Evolutionary conservation across 2,888 invertebrate species (phyloP), one percentile per base, ranked within the genome.

Genomic region (Palloptera scutellata): DNA sequence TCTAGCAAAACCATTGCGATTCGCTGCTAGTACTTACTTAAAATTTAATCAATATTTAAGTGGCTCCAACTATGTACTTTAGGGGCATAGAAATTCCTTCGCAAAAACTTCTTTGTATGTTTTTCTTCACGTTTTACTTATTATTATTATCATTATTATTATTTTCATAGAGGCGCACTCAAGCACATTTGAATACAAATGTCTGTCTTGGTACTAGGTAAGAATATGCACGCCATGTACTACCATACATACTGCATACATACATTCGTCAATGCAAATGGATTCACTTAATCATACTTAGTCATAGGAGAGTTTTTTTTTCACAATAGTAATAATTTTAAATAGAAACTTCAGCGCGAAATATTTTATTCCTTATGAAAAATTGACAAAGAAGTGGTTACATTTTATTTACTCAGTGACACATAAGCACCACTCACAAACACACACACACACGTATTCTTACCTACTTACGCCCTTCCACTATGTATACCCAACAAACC

Each of bases 351-450:
- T 48, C 48, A 48, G 52, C 20, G 13, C 13, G 41, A 53, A 52
- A 42, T 54, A 17, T 54, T 13, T 52, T 52, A 54, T 42, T 63
- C 54, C 54, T 41, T 54, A 59, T 54, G 60, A 65, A 65, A 65
- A 53, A 59, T 60, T 45, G 65, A 60, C 65, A 60, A 42, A 60
- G 53, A 60, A 52, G 30, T 19, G 13, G 43, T 19, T 60, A 45
- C 30, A 45, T 60, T 43, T 45, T 45, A 15, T 19, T 53, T 53
- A 53, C 30, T 30, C 30, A 30, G 3, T 4, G 30, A 30, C 2
- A 30, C 20, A 20, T 9, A 20, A n/a, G 53, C 20, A 20, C 30
- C 6, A 30, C 30, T 30, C 30, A 30, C 30, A 30, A 6, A 4
- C 30, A n/a, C 6, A 30, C 30, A 2, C 30, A 30, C 30, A 30